Base-by-base conservation (phyloP, 1,140 invertebrate genomes). In the Battus philenor region DNA sequence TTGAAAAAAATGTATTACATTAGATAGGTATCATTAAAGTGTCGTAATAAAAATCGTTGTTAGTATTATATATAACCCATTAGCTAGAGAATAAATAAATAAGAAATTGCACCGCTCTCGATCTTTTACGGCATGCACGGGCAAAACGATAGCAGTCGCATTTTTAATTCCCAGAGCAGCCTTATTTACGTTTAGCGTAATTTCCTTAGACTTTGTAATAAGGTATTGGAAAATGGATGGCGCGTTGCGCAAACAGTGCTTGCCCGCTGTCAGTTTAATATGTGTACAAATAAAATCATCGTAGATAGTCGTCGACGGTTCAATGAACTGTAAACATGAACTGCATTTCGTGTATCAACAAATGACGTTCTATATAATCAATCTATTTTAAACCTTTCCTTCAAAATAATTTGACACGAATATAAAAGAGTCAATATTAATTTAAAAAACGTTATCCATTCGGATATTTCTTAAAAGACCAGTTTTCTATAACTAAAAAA, bases 321-420 rank as follows among this genome's bases (percentile, higher is more conserved):
- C 44, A 17, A 36, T 26, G 44, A 46, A 46, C 44, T 36, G 33
- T 38, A 36, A 46, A 46, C 36, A 46, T 46, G 32, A 34, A 46
- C 44, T 34, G 32, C 44, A 36, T 46, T 46, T 46, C 32, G 34
- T 46, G 44, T 27, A 10, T 41, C 38, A 41, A 39, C 36, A 41
- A 22, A 41, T 27, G 9, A n/a, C 38, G 27, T 15, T 36, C 4
- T 41, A 11, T 39, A 10, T 36, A 46, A 26, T 46, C 26, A 46
- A 36, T 24, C 44, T 26, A 46, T 27, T 46, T 46, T 26, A 24
- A 10, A 10, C 13, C 8, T 13, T 29, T 38, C 34, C 34, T 17
- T 29, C 10, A 27, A n/a, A n/a, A n/a, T n/a, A n/a, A n/a, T n/a
- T n/a, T n/a, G n/a, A n/a, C n/a, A n/a, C n/a, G n/a, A n/a, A n/a